Percentiles rank a stretch among this genome's conserved stretches.
phyloP scores from a whole-genome alignment of 2,888 invertebrate genomes.

The Hydropsyche betteni region DNA sequence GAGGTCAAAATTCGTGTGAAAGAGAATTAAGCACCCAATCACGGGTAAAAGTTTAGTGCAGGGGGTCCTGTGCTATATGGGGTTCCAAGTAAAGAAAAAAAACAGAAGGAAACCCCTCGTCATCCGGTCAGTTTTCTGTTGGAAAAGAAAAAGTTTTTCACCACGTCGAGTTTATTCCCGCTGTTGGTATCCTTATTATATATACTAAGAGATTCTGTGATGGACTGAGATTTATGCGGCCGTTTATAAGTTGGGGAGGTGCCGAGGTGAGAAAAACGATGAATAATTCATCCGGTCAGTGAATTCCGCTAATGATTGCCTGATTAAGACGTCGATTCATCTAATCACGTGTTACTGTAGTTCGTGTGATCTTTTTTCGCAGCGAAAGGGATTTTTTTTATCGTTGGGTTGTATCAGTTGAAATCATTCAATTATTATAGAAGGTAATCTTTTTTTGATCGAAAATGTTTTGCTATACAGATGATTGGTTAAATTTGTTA shows the following conservation, averaged over 20 bases:
- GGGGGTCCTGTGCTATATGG: not conserved
- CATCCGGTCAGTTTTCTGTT: not conserved
- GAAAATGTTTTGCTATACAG: too few relatives aligned
- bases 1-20: constrained; percentile 4
- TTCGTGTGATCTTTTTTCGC: not conserved
- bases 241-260: not conserved
- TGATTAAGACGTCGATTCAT: constrained; percentile 2
- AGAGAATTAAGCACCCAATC: constrained; percentile 22
- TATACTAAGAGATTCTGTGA: not conserved
- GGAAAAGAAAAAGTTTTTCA: constrained; percentile 2
- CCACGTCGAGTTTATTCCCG: not conserved
- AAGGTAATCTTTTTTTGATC: too few relatives aligned
- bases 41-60: not conserved
- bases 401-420: too few relatives aligned
- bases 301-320: constrained; percentile 11
- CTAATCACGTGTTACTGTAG: not conserved
- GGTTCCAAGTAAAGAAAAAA: not conserved
- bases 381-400: too few relatives aligned
- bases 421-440: too few relatives aligned
- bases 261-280: constrained; percentile 12
- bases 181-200: too few relatives aligned
- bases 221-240: constrained; percentile 7
- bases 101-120: not conserved
- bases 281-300: constrained; percentile 15
- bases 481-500: too few relatives aligned